These are phyloP conservation scores for Oryzias woworae DNA, from an alignment of 2,113 vertebrate genomes.

Conservation along the genomic window DNA sequence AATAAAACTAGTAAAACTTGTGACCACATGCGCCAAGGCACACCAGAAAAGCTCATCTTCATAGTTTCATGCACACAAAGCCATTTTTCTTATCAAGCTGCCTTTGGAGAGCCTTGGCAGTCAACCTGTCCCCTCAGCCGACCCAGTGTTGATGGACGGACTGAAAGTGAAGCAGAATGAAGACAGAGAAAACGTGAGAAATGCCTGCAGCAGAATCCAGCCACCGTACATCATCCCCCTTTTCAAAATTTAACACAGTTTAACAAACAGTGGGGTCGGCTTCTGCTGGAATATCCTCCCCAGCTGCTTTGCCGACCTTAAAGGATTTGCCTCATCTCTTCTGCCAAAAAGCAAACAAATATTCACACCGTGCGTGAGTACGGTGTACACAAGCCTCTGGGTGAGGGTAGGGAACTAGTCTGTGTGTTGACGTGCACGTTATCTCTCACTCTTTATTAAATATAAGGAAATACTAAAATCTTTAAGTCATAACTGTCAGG, in stretches of 20 bases:
- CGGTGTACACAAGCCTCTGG: not conserved
- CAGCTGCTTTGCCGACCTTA: conserved; percentile 41
- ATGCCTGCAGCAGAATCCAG: conserved; percentile 25
- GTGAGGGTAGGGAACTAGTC: conserved; percentile 6
- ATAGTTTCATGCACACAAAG: not conserved
- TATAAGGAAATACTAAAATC: not conserved
- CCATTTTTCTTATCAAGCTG: not conserved
- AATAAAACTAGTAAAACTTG: no score
- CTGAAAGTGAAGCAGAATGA: conserved; percentile 30
- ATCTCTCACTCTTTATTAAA: conserved; percentile 22
- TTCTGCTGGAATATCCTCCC: conserved; percentile 15
- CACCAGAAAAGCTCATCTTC: not conserved
- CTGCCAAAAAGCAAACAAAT: conserved; percentile 29
- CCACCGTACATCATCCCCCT: conserved; percentile 35
- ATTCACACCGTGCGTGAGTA: conserved; percentile 5
- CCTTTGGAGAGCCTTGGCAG: conserved; percentile 50
- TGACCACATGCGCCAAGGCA: not conserved
- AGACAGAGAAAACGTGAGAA: conserved; percentile 21
- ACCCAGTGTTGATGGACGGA: conserved; percentile 26
- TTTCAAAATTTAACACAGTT: conserved; percentile 54
- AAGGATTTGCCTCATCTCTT: conserved; percentile 13
- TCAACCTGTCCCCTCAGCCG: conserved; percentile 9
- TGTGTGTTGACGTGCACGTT: conserved; percentile 12
- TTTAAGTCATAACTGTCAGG: not conserved
- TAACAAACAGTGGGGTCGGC: conserved; percentile 38